phyloP scores from a whole-genome alignment of 2,113 vertebrate genomes.

The Tylochromis polylepis region DNA sequence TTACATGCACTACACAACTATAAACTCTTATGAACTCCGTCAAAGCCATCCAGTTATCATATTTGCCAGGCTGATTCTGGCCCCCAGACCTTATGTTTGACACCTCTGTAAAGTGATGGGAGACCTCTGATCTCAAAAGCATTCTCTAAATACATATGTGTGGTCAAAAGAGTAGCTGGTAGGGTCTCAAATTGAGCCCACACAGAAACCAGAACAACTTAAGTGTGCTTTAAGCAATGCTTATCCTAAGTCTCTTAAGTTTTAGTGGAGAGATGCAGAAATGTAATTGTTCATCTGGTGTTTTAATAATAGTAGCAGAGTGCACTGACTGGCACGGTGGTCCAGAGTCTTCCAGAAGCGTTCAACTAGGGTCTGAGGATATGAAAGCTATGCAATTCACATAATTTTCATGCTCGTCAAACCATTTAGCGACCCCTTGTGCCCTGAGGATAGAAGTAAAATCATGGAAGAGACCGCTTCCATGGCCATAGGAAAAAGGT shows the following conservation, averaged over 20 bases:
- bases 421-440: neutral
- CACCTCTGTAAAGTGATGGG: neutral
- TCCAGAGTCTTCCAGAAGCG: neutral
- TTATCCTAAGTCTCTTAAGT: neutral
- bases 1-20: neutral
- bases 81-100: neutral
- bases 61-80: neutral
- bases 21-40: neutral
- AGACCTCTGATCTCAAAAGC: neutral
- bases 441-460: neutral
- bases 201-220: neutral
- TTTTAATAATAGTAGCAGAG: neutral
- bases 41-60: neutral
- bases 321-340: neutral
- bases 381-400: neutral
- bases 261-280: neutral
- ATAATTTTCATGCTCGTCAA: neutral
- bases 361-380: neutral
- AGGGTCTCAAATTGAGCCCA: neutral
- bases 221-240: neutral
- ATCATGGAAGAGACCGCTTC: neutral
- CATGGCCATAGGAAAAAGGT: neutral
- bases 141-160: neutral
- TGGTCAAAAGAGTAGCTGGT: neutral
- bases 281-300: neutral